Conservation (phyloP, 2,888 invertebrate species). For the Conomelus anceps region DNA sequence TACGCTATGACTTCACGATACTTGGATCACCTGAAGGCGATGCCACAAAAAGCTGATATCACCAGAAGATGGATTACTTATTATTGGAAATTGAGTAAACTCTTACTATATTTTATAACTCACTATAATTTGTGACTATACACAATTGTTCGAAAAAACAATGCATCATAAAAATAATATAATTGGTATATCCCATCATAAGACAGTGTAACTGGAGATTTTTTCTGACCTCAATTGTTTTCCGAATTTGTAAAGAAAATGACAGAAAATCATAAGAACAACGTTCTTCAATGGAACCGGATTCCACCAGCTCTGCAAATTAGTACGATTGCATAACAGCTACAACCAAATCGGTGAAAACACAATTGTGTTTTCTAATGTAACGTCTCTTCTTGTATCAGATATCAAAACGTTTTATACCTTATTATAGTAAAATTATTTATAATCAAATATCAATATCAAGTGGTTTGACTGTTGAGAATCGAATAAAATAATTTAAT, state of each 20-base stretch:
- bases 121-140: neutral
- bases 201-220: too few species aligned
- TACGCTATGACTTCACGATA: too few species aligned
- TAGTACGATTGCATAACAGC: neutral
- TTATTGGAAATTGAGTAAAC: too few species aligned
- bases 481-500: too few species aligned
- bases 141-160: neutral
- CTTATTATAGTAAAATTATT: too few species aligned
- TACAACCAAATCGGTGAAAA: neutral
- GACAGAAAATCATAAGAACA: neutral
- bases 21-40: too few species aligned
- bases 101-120: too few species aligned
- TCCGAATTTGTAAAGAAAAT: neutral
- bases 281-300: neutral
- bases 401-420: too few species aligned
- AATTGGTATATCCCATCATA: neutral
- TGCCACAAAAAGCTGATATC: neutral
- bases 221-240: neutral
- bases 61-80: too few species aligned
- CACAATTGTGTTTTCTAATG: neutral
- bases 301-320: neutral
- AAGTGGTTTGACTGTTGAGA: too few species aligned
- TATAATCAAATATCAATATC: too few species aligned
- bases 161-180: neutral
- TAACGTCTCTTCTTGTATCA: neutral